Evolutionary conservation across 2,888 invertebrate genomes (phyloP).

Genomic region (Eutolmus rufibarbis): DNA sequence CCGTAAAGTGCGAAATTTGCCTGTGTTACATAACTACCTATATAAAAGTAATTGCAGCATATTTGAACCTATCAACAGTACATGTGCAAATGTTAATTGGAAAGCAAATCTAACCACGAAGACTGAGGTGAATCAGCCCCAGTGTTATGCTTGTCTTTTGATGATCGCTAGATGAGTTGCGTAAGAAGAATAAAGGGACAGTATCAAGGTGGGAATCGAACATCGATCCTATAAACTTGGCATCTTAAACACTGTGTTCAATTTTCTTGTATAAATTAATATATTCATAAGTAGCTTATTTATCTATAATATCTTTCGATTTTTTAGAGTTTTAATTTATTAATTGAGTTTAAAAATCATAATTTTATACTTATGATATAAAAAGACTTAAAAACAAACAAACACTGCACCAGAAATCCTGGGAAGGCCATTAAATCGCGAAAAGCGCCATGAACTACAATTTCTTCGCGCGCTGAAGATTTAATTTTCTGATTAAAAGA

Average conservation of each 20-base stretch:
- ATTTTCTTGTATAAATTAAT: not conserved
- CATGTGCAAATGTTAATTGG: not conserved
- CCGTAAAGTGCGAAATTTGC: not conserved
- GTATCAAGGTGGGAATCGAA: not conserved
- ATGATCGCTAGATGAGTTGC: not conserved
- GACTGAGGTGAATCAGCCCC: not conserved
- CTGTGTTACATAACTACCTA: not conserved
- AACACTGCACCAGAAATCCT: not conserved
- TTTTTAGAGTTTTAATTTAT: too few species aligned
- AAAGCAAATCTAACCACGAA: not conserved
- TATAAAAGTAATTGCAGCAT: not conserved
- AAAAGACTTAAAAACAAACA: not conserved
- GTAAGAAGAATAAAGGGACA: not conserved
- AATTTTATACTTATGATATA: not conserved
- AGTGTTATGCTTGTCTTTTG: not conserved
- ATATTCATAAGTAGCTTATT: too few species aligned
- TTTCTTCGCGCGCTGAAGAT: not conserved
- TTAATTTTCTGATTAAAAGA: conserved; percentile 35
- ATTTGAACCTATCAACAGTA: not conserved
- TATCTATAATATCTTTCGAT: too few species aligned
- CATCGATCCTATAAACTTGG: too few species aligned
- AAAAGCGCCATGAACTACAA: conserved; percentile 7
- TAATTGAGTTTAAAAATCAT: not conserved
- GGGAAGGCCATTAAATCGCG: not conserved
- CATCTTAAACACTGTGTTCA: not conserved